These are phyloP conservation scores for Leucopsar rothschildi DNA, from an alignment of 2,113 vertebrate species.

Conservation along the genomic window DNA sequence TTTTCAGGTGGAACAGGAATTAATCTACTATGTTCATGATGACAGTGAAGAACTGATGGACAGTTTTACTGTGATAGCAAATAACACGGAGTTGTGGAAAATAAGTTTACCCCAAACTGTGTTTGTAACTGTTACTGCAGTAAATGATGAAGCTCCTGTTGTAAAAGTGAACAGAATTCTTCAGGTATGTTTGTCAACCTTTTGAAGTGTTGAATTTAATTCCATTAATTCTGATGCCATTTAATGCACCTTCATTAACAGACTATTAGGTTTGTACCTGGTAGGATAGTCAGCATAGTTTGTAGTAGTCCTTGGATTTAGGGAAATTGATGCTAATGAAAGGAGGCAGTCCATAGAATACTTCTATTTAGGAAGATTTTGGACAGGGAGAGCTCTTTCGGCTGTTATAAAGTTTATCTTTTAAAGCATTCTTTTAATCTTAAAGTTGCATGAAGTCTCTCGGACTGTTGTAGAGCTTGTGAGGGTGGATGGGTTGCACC, in stretches of 20 bases:
- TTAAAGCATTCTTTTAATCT: neutral
- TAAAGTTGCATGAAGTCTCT: neutral
- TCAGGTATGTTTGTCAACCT: slow-evolving; percentile 75
- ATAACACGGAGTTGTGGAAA: slow-evolving; percentile 81
- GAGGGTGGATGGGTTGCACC: neutral
- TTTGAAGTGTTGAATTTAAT: neutral
- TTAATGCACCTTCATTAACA: neutral
- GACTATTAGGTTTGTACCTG: neutral
- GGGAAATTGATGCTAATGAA: neutral
- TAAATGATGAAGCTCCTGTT: slow-evolving; percentile 87
- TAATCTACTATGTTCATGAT: slow-evolving; percentile 88
- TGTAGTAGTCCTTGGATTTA: neutral
- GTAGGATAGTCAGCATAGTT: neutral
- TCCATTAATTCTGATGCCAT: neutral
- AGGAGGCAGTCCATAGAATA: neutral
- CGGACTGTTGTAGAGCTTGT: neutral
- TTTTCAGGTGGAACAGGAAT: slow-evolving; percentile 83
- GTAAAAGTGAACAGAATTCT: slow-evolving; percentile 84
- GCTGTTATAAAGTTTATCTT: neutral
- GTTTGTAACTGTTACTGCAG: slow-evolving; percentile 77
- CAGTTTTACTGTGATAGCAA: slow-evolving; percentile 82
- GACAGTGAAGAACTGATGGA: slow-evolving; percentile 80
- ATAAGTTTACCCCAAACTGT: slow-evolving; percentile 78
- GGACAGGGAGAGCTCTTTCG: neutral
- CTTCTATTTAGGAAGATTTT: neutral